Base-by-base conservation (phyloP, 2,797 vertebrate species). In the Mallotus villosus region DNA sequence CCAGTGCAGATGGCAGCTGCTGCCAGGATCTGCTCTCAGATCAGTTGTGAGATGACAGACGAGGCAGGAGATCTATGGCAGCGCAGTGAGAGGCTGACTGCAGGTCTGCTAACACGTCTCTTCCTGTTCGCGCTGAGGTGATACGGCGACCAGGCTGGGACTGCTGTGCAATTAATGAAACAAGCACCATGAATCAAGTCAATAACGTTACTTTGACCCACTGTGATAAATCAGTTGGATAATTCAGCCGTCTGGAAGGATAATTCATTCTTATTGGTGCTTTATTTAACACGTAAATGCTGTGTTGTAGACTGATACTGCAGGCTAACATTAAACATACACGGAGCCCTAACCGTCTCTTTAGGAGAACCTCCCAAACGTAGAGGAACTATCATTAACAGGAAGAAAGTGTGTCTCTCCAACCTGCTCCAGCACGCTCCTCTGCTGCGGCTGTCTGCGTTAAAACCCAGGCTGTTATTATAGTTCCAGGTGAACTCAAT, bases 391-490 rank as follows among this genome's bases (percentile, higher is more conserved):
- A 51, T 73, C 77, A 72, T 80, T 75, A 83, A 75, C 68, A 68
- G 70, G 71, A 72, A 67, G 53, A 66, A 78, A 77, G 64, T 67
- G 68, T 63, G 76, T 62, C 74, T 76, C 68, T 61, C 72, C 51
- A 68, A 78, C 82, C 70, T 86, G 86, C 46, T 0, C 2, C n/a
- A 58, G 78, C 83, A 51, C n/a, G 67, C 78, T 74, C 68, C 60
- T 73, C 79, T 68, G 75, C 70, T 60, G 41, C 41, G 41, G 41
- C 11, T 46, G 41, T 6, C 32, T 46, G 41, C 41, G 14, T 79
- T 78, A 78, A 88, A 88, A 82, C 24, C 8, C 67, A 82, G 64
- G 58, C 77, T 83, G 85, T 88, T 80, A 87, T 91, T 85, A 88
- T 12, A 14, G 41, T 46, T 46, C 41, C 41, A 46, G 41, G 41